These are phyloP conservation scores for Sepioteuthis lessoniana DNA, from an alignment of 2,888 invertebrate species.

Conservation along the genomic window DNA sequence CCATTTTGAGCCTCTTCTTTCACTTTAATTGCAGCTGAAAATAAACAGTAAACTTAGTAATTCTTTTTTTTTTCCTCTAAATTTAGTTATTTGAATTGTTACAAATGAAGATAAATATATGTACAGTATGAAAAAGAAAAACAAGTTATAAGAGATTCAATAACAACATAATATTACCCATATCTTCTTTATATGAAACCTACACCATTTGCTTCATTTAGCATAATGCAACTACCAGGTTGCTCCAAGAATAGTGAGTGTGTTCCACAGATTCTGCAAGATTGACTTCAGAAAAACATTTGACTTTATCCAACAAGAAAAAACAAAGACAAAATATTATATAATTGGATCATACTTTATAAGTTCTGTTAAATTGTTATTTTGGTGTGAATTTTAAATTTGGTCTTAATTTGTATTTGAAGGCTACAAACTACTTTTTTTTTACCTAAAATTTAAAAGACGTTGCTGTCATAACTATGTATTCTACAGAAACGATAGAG, in stretches of 20 bases:
- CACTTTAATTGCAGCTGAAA: background rate
- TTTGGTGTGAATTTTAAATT: background rate
- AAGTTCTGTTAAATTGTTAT: background rate
- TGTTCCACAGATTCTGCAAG: background rate
- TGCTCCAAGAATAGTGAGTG: background rate
- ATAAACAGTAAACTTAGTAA: background rate
- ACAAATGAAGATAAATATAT: background rate
- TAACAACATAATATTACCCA: too few relatives aligned
- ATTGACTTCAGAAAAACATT: background rate
- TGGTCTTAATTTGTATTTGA: background rate
- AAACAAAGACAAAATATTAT: background rate
- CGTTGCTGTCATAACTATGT: too few relatives aligned
- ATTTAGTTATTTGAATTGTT: background rate
- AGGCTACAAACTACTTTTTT: background rate
- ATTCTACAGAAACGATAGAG: background rate
- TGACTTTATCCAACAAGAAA: background rate
- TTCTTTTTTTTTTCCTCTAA: background rate
- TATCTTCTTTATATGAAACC: background rate
- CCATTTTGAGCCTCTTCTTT: conserved; percentile 15
- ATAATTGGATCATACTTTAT: background rate
- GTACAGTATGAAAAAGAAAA: background rate
- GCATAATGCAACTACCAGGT: background rate
- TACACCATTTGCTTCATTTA: background rate
- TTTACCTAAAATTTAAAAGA: too few relatives aligned
- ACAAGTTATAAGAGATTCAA: too few relatives aligned